A percentile compares a stretch with the other conserved stretches of the same genome.
These are phyloP conservation scores for Calliphora vomitoria DNA, from an alignment of 2,888 invertebrate genomes.

Conservation along the genomic window DNA sequence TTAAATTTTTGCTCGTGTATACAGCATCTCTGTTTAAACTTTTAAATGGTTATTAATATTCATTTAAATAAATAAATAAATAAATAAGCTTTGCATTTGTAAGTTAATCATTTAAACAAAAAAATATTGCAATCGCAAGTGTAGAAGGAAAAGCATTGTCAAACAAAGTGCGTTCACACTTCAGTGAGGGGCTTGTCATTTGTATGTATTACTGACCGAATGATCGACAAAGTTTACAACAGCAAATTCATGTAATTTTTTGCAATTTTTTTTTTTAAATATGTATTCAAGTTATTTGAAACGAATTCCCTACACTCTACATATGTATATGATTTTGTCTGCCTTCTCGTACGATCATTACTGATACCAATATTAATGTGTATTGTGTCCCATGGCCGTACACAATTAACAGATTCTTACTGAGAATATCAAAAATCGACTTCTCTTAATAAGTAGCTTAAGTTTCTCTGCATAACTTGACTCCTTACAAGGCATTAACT, in stretches of 20 bases:
- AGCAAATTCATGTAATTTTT: not conserved
- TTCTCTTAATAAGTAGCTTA: too few relatives aligned
- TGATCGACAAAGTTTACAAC: not conserved
- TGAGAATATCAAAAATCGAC: too few relatives aligned
- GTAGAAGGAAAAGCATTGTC: not conserved
- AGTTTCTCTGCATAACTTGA: not conserved
- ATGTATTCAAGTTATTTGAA: not conserved
- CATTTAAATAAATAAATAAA: not conserved
- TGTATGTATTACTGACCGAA: slow-evolving; percentile 1
- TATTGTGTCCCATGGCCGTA: not conserved
- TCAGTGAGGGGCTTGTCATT: slow-evolving; percentile 8
- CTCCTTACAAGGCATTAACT: too few relatives aligned
- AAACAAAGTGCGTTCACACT: slow-evolving; percentile 6
- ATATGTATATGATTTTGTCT: not conserved
- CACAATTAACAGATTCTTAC: too few relatives aligned
- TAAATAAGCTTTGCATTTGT: not conserved
- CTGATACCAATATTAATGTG: too few relatives aligned
- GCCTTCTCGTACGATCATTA: not conserved
- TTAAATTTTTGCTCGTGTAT: not conserved
- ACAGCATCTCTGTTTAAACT: not conserved
- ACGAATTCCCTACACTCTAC: not conserved
- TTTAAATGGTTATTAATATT: not conserved
- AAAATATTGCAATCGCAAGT: not conserved
- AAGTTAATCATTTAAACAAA: slow-evolving; percentile 3
- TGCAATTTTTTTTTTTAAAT: not conserved